A percentile compares a stretch with the other conserved stretches of the same genome.
Evolutionary conservation across 2,113 vertebrate species (phyloP).

Genomic region (Melanocharis versteri): DNA sequence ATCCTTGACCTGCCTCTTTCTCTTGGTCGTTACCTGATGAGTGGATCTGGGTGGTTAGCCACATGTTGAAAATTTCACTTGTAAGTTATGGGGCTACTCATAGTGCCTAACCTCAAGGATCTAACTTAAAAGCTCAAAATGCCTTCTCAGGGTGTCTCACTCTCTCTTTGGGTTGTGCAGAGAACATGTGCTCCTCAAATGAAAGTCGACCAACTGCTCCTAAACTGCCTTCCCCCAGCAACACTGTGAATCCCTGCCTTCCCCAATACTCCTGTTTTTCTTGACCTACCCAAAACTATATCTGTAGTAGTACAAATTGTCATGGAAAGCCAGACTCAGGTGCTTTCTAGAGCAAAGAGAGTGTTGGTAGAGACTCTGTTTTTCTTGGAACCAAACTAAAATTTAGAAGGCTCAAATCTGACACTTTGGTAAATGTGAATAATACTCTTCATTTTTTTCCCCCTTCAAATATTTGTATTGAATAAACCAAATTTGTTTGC

Average conservation of each 20-base stretch:
- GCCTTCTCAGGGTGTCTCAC: not conserved
- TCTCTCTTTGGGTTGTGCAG: not conserved
- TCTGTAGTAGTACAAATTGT: not conserved
- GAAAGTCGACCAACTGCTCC: not conserved
- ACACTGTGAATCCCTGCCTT: not conserved
- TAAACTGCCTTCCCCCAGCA: not conserved
- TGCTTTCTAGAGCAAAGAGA: not conserved
- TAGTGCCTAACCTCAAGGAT: not conserved
- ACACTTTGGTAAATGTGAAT: not conserved
- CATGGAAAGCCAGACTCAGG: not conserved
- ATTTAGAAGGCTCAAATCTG: not conserved
- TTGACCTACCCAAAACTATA: not conserved
- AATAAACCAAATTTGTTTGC: constrained; percentile 52
- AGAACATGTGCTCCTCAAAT: not conserved
- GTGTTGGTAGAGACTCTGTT: not conserved
- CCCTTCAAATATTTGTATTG: constrained; percentile 46
- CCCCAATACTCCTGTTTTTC: not conserved
- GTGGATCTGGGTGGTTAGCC: not conserved
- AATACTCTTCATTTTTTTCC: not conserved
- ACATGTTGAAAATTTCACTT: not conserved
- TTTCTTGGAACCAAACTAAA: not conserved
- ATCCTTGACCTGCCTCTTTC: not conserved
- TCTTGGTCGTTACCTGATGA: not conserved
- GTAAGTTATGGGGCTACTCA: not conserved
- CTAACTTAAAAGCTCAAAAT: not conserved